Evolutionary conservation across 2,888 invertebrate species (phyloP).

Genomic region (Sinopyrophorus schimmeli): DNA sequence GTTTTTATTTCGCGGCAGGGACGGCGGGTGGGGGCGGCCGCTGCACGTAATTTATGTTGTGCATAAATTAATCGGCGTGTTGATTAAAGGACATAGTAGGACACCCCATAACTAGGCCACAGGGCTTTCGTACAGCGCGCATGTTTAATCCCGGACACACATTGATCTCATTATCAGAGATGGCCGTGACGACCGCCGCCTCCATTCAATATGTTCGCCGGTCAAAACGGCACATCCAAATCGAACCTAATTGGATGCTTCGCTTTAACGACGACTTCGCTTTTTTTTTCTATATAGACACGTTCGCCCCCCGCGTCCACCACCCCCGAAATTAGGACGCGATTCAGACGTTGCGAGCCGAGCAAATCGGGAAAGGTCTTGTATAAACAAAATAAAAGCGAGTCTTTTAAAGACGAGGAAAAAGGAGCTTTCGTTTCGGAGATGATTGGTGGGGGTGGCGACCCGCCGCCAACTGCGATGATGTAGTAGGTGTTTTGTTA

Average conservation of each 20-base stretch:
- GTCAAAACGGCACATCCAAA: conserved; percentile 8
- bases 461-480: conserved; percentile 29
- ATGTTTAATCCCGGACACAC: conserved; percentile 28
- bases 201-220: conserved; percentile 15
- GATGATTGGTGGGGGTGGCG: conserved; percentile 31
- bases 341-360: too few species aligned
- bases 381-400: too few species aligned
- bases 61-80: too few species aligned
- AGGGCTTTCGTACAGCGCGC: conserved; percentile 19
- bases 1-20: too few species aligned
- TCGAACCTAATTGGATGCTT: too few species aligned
- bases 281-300: conserved; percentile 6
- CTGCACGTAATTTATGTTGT: too few species aligned
- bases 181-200: conserved; percentile 13
- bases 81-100: conserved; percentile 15
- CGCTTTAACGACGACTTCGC: too few species aligned
- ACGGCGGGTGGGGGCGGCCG: too few species aligned
- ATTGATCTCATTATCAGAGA: conserved; percentile 22
- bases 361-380: too few species aligned
- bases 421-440: conserved; percentile 22
- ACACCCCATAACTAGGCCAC: conserved; percentile 19
- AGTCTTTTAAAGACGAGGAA: conserved; percentile 9
- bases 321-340: too few species aligned
- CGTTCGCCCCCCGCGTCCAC: too few species aligned
- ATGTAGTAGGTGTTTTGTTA: conserved; percentile 32